Evolutionary conservation across 30 jellyfish, hydroid and myxozoan genomes (phyloP).

Genomic region (Aurelia sp.): DNA sequence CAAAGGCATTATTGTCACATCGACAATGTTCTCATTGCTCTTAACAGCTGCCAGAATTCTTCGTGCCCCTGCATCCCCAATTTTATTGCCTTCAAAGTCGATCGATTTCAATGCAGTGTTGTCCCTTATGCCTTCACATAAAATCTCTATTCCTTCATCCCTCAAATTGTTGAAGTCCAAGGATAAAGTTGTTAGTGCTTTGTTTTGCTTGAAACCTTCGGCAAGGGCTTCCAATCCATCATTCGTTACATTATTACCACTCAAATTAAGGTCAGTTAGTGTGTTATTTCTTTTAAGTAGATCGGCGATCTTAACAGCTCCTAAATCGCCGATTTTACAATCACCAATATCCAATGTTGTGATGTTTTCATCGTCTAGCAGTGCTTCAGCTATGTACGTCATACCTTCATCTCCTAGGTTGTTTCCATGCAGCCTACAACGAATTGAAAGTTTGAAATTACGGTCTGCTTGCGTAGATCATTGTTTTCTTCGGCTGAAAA

Average conservation of each 20-base stretch:
- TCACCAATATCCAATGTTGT: slow-evolving; percentile 71
- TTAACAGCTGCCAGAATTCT: slow-evolving; percentile 66
- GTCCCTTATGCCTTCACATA: slow-evolving; percentile 77
- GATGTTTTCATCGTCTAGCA: slow-evolving; percentile 42
- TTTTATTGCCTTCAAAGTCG: slow-evolving; percentile 76
- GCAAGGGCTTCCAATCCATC: slow-evolving; percentile 75
- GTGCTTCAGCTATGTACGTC: slow-evolving; percentile 58
- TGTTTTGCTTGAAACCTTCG: slow-evolving; percentile 52
- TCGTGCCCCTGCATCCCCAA: slow-evolving; percentile 79
- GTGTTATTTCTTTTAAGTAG: slow-evolving; percentile 39
- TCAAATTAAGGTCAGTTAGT: slow-evolving; percentile 55
- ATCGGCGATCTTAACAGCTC: slow-evolving; percentile 55
- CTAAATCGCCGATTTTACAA: slow-evolving; percentile 73
- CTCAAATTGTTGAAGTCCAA: slow-evolving; percentile 66
- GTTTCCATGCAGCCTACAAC: slow-evolving; percentile 80
- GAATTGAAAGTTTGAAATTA: not conserved
- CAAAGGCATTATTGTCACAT: slow-evolving; percentile 70
- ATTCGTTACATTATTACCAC: slow-evolving; percentile 37
- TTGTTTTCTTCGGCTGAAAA: no score
- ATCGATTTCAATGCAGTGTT: slow-evolving; percentile 55
- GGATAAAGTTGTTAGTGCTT: slow-evolving; percentile 64
- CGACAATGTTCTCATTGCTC: slow-evolving; percentile 45
- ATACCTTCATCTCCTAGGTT: slow-evolving; percentile 80
- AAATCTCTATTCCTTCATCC: slow-evolving; percentile 74
- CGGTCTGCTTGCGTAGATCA: no score